Conservation (phyloP, 2,113 vertebrate genomes). For the Copsychus sechellarum region DNA sequence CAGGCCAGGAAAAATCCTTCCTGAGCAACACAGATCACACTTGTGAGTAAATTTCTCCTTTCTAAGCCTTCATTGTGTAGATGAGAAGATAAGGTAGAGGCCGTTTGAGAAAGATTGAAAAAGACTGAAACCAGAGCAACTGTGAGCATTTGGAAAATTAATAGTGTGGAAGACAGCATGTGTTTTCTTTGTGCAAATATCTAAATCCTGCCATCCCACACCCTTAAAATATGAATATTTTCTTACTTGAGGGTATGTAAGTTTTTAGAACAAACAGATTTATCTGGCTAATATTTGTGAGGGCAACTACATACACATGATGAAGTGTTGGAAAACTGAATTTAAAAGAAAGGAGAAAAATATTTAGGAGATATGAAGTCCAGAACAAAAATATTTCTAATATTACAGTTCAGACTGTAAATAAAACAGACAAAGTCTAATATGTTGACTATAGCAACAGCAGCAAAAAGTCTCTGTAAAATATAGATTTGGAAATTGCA, state of each 20-base stretch:
- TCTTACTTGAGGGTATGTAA: neutral
- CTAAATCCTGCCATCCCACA: neutral
- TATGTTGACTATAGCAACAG: neutral
- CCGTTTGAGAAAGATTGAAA: neutral
- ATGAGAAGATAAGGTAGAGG: neutral
- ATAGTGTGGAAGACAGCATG: neutral
- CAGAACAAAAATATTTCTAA: neutral
- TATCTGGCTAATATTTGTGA: neutral
- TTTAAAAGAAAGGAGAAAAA: neutral
- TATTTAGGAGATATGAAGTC: neutral
- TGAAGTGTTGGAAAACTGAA: neutral
- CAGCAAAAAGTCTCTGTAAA: neutral
- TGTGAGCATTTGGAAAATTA: neutral
- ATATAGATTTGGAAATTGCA: neutral
- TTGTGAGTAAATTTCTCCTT: neutral
- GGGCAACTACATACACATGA: neutral
- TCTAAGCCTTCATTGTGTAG: neutral
- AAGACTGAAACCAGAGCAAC: neutral
- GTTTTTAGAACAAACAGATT: neutral
- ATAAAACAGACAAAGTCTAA: neutral
- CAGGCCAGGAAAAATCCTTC: neutral
- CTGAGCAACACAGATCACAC: neutral
- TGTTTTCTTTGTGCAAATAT: neutral
- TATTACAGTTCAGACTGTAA: neutral
- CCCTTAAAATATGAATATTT: neutral